Evolutionary conservation across 2,797 vertebrate genomes (phyloP).

Genomic region (Myotis vivesi): DNA sequence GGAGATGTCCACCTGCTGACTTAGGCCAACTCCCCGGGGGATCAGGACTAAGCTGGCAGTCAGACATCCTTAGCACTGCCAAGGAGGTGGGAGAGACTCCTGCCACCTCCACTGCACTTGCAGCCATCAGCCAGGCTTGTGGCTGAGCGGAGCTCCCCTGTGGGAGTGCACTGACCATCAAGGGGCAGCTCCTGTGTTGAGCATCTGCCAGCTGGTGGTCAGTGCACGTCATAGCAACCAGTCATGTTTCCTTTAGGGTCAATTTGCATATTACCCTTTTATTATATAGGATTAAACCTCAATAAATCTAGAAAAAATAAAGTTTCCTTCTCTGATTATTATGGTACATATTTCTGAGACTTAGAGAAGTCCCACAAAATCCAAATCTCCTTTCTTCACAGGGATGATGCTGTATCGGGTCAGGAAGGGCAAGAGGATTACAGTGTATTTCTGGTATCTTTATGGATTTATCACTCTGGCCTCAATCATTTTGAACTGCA

Average conservation of each 20-base stretch:
- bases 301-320: background rate
- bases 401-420: constrained; percentile 31
- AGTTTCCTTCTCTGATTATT: background rate
- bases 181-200: no score
- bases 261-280: no score
- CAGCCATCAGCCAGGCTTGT: no score
- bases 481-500: constrained; percentile 44
- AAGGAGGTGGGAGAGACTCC: no score
- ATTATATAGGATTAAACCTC: background rate
- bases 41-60: no score
- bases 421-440: constrained; percentile 50
- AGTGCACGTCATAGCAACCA: no score
- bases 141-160: no score
- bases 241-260: no score
- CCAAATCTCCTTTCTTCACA: constrained; percentile 28
- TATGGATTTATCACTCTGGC: constrained; percentile 53
- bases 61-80: no score
- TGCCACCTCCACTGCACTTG: rapidly evolving
- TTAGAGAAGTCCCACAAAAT: constrained; percentile 39
- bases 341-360: background rate
- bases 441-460: constrained; percentile 33
- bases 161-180: no score
- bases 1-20: no score
- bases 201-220: no score
- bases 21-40: rapidly evolving